A percentile compares a stretch with the other conserved stretches of the same genome.
Evolutionary conservation across 2,113 vertebrate genomes (phyloP).

Genomic region (Elephantulus edwardii): DNA sequence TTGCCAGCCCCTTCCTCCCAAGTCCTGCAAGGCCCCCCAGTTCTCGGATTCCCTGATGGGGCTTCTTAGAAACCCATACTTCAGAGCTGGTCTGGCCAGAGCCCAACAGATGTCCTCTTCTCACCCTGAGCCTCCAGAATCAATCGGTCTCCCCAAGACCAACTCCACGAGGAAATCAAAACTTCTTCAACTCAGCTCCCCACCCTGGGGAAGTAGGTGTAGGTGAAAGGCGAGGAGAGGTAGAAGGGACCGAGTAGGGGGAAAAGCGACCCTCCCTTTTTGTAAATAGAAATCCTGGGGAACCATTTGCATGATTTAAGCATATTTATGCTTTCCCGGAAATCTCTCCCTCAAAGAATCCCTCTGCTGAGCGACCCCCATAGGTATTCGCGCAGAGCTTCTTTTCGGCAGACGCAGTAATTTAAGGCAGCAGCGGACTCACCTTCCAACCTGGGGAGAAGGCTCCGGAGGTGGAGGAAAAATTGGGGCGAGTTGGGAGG

Average conservation of each 20-base stretch:
- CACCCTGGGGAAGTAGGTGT: not conserved
- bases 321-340: constrained; percentile 62
- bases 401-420: constrained; percentile 48
- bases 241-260: not conserved
- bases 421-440: constrained; percentile 84
- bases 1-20: not conserved
- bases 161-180: not conserved
- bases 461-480: constrained; percentile 83
- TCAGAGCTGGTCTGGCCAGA: not conserved
- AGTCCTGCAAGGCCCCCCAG: not conserved
- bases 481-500: constrained; percentile 83
- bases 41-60: constrained; percentile 18
- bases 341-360: not conserved
- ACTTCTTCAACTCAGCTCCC: constrained; percentile 28
- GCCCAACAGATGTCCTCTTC: not conserved
- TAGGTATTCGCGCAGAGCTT: constrained; percentile 6
- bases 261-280: constrained; percentile 27
- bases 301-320: constrained; percentile 74
- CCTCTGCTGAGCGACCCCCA: not conserved
- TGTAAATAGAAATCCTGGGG: constrained; percentile 59
- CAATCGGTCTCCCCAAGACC: not conserved
- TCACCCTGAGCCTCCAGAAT: not conserved
- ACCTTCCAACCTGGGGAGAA: constrained; percentile 87
- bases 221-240: not conserved
- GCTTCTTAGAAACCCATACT: constrained; percentile 21